phyloP scores from a whole-genome alignment of 1,140 invertebrate genomes.

The Pantala flavescens region DNA sequence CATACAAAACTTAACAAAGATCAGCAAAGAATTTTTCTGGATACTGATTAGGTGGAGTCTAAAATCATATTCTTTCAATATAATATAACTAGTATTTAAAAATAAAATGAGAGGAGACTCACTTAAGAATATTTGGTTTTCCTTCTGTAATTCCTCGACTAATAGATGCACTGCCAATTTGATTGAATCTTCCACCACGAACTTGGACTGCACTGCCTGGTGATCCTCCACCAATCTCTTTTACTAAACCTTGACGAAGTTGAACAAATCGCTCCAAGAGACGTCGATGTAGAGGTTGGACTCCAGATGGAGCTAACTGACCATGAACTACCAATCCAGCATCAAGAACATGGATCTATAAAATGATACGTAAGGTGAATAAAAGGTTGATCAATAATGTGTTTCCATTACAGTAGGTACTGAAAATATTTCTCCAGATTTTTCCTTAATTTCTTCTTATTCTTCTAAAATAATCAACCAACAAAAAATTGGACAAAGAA shows the following conservation, averaged over 20 bases:
- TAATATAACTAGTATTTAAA: no score
- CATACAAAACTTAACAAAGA: no score
- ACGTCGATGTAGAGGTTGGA: constrained; percentile 76
- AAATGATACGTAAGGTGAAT: constrained; percentile 19
- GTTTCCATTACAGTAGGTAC: no score
- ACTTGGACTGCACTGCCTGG: neutral
- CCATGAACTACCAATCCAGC: constrained; percentile 70
- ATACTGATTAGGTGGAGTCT: no score
- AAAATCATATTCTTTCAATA: no score
- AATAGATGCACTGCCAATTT: neutral
- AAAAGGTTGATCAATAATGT: neutral
- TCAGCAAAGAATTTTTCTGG: no score
- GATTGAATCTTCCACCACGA: neutral
- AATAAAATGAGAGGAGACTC: neutral
- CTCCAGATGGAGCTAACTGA: constrained; percentile 64
- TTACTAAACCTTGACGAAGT: constrained; percentile 52
- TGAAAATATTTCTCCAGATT: no score
- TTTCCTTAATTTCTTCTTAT: no score
- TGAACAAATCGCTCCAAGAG: constrained; percentile 76
- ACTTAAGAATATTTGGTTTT: neutral
- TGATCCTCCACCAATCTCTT: neutral
- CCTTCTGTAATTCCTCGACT: neutral
- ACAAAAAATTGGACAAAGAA: no score
- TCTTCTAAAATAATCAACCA: no score
- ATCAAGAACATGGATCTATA: constrained; percentile 56